phyloP scores from a whole-genome alignment of 2,797 vertebrate genomes.

The Myripristis jacobus region DNA sequence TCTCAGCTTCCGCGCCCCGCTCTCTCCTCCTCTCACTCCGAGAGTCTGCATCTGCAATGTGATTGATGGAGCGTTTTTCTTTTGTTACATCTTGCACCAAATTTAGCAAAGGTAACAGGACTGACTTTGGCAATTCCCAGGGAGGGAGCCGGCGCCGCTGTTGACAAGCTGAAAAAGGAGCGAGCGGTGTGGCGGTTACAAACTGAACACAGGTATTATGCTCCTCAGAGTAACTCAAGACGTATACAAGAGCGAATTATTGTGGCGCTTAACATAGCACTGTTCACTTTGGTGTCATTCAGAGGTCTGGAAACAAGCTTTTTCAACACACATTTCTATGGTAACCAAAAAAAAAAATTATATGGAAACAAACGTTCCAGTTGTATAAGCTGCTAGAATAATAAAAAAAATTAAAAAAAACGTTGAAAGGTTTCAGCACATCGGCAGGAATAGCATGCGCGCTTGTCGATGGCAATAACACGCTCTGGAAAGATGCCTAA shows the following conservation, averaged over 20 bases:
- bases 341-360: not conserved
- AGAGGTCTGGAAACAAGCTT: conserved; percentile 29
- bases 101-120: conserved; percentile 76
- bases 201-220: conserved; percentile 58
- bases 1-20: conserved; percentile 61
- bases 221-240: conserved; percentile 43
- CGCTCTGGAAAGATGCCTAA: conserved; percentile 53
- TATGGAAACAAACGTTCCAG: not conserved
- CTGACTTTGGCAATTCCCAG: conserved; percentile 72
- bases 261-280: conserved; percentile 29
- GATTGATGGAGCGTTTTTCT: conserved; percentile 80
- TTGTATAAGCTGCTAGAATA: not conserved
- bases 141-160: conserved; percentile 56
- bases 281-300: conserved; percentile 48
- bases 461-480: conserved; percentile 8
- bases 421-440: not conserved
- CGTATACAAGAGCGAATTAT: conserved; percentile 53
- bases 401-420: not conserved
- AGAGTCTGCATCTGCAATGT: conserved; percentile 57
- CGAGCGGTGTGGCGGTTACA: conserved; percentile 53
- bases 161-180: conserved; percentile 71
- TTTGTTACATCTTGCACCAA: conserved; percentile 71
- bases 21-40: conserved; percentile 31
- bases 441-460: conserved; percentile 14
- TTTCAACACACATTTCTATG: not conserved